Percentiles rank a stretch among this genome's conserved stretches.
Evolutionary conservation across 2,113 vertebrate genomes (phyloP).

Genomic region (Naja naja): DNA sequence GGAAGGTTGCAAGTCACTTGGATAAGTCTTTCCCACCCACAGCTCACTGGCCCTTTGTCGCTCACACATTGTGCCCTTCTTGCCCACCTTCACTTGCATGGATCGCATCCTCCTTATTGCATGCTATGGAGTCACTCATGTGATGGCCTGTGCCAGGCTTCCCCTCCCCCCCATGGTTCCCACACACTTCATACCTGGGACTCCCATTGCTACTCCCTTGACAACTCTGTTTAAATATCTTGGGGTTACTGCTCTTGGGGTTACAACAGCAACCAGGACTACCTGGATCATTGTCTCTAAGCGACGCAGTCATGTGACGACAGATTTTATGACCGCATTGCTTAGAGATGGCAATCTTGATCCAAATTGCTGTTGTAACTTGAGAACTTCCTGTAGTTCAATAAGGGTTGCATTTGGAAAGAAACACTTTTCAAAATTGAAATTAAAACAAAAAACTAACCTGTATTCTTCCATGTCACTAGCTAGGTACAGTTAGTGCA

Average conservation of each 20-base stretch:
- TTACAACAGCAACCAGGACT: not conserved
- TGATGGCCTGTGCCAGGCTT: not conserved
- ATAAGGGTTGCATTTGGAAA: not conserved
- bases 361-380: not conserved
- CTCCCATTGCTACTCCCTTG: not conserved
- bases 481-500: not conserved
- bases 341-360: not conserved
- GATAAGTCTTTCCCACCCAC: not conserved
- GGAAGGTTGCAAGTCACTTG: not conserved
- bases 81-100: not conserved
- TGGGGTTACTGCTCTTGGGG: not conserved
- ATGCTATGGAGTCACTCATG: not conserved
- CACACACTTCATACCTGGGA: not conserved
- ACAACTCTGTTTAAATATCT: not conserved
- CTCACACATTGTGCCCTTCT: not conserved
- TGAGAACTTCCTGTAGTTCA: not conserved
- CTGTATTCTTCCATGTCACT: not conserved
- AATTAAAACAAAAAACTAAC: not conserved
- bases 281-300: not conserved
- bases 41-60: not conserved
- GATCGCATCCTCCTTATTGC: not conserved
- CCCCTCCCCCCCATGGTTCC: not conserved
- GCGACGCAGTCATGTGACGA: not conserved
- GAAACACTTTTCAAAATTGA: not conserved
- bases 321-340: not conserved